Evolutionary conservation across 1,140 invertebrate species (phyloP).

Genomic region (Prorops nasuta): DNA sequence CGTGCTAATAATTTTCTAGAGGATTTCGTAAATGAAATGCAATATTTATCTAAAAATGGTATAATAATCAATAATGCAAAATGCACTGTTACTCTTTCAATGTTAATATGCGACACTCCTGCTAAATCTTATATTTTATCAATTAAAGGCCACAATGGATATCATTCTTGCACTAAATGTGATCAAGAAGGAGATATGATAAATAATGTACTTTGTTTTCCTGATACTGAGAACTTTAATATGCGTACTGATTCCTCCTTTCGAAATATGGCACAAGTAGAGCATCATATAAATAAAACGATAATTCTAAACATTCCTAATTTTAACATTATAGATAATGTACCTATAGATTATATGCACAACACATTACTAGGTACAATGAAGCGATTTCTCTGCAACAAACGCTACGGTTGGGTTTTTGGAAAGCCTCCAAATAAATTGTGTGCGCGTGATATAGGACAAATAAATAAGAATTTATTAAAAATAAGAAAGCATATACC

Average conservation of each 20-base stretch:
- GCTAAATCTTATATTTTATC: not conserved
- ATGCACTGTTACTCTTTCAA: not conserved
- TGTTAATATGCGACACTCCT: not conserved
- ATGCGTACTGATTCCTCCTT: not conserved
- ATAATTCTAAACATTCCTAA: not conserved
- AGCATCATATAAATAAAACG: not conserved
- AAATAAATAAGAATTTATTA: not conserved
- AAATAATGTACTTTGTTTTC: not conserved
- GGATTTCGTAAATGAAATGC: not conserved
- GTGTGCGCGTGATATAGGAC: too few relatives aligned
- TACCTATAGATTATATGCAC: not conserved
- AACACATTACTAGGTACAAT: not conserved
- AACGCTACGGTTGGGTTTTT: too few relatives aligned
- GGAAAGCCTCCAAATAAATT: too few relatives aligned
- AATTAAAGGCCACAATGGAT: not conserved
- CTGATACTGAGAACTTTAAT: not conserved
- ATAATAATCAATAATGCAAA: not conserved
- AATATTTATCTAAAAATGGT: not conserved
- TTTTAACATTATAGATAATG: not conserved
- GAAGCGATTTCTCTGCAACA: not conserved
- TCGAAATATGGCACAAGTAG: not conserved
- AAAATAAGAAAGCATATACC: conserved; percentile 9
- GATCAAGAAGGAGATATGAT: not conserved
- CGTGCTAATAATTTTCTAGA: not conserved
- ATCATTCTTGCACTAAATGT: not conserved